These are phyloP conservation scores for Platerodrilus igneus DNA, from an alignment of 2,888 invertebrate species.

Conservation along the genomic window DNA sequence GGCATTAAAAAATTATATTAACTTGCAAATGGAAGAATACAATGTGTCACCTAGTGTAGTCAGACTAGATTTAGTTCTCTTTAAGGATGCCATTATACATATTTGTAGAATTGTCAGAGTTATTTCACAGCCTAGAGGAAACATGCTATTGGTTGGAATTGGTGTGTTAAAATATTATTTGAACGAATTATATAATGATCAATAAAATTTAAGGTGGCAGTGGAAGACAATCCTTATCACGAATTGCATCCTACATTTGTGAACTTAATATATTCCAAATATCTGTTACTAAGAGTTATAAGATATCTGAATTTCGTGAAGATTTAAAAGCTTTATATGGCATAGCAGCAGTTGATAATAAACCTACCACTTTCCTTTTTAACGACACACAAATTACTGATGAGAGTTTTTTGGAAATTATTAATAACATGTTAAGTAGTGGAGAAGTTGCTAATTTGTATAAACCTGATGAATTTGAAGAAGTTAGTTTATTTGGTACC, in stretches of 20 bases:
- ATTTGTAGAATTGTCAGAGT: constrained; percentile 77
- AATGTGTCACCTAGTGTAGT: constrained; percentile 75
- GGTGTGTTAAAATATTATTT: constrained; percentile 46
- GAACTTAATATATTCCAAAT: constrained; percentile 75
- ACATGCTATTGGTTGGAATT: constrained; percentile 80
- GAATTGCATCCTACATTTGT: constrained; percentile 74
- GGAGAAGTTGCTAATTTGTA: constrained; percentile 87
- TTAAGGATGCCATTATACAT: constrained; percentile 83
- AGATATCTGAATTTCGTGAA: constrained; percentile 70
- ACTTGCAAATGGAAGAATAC: constrained; percentile 65
- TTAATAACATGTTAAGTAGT: constrained; percentile 83
- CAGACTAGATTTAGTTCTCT: constrained; percentile 77
- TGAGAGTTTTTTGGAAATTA: constrained; percentile 79
- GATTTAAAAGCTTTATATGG: constrained; percentile 75
- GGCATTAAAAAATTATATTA: constrained; percentile 54
- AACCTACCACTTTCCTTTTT: constrained; percentile 75
- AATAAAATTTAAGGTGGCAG: constrained; percentile 60
- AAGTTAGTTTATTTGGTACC: constrained; percentile 52
- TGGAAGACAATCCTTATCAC: constrained; percentile 75
- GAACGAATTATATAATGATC: not conserved
- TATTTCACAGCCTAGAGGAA: constrained; percentile 77
- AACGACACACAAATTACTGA: constrained; percentile 82
- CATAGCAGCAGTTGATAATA: constrained; percentile 68
- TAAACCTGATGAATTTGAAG: constrained; percentile 84
- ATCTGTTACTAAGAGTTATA: constrained; percentile 74